Evolutionary conservation across 2,113 vertebrate species (phyloP), one percentile per base, ranked within the genome.

Genomic region (Osmerus eperlanus): DNA sequence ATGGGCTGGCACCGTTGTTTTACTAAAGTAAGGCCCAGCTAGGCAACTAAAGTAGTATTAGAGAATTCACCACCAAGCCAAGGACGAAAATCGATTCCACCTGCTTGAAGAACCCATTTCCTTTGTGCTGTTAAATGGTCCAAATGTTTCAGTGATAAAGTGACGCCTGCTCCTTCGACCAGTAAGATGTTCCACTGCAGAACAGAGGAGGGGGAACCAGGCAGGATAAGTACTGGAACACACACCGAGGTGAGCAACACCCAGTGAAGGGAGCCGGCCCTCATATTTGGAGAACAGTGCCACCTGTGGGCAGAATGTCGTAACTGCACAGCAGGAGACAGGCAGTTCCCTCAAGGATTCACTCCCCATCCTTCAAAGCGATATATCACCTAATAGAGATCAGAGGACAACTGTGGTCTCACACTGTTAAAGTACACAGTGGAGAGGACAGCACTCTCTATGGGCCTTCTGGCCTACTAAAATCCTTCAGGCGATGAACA

Each of bases 141-240:
- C 79, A 84, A 75, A 81, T 88, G 82, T 75, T 81, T 83, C 86
- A 55, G 77, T 83, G 83, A 87, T 86, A 81, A 86, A 89, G 56
- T 84, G 76, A 69, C 11, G 67, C n/a, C 41, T 66, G 53, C 77
- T 81, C 76, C 68, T 72, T 29, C 29, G 47, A 15, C 21, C 13
- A 36, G 16, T 29, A 16, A 32, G 60, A 25, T 62, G 25, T 25
- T 14, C 21, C 59, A 28, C 25, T 13, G 59, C 59, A 61, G 21
- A 61, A 69, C 79, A 74, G 16, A 54, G 69, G 28, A 72, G 69
- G 67, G 58, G 75, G 21, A 70, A 59, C 61, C 11, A 70, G 75
- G 77, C 16, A 73, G 77, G 68, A 75, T 71, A 58, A 77, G 76
- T 79, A 84, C 74, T 81, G 75, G 83, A 81, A 0, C 14, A 77